Conservation (phyloP, 2,888 invertebrate species). For the Macaria notata region DNA sequence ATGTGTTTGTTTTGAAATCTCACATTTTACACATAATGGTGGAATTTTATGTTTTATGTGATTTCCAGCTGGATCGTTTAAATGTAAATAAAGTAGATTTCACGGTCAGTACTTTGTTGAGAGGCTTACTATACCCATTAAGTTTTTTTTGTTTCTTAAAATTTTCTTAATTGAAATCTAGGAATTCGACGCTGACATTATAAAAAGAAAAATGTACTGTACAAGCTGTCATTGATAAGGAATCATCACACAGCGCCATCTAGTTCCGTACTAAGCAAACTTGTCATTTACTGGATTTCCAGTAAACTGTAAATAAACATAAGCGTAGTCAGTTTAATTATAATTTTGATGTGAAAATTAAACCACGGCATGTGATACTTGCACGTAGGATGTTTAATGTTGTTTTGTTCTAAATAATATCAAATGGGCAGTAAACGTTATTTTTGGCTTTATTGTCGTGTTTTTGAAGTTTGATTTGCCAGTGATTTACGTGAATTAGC, state of each 20-base stretch:
- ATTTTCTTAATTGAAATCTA: too few species aligned
- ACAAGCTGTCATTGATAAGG: too few species aligned
- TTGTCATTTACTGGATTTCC: too few species aligned
- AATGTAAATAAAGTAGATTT: neutral
- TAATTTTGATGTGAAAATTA: conserved; percentile 15
- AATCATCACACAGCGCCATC: too few species aligned
- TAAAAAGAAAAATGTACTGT: too few species aligned
- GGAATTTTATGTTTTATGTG: conserved; percentile 6
- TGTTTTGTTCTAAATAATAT: conserved; percentile 24
- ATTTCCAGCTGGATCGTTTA: conserved; percentile 6
- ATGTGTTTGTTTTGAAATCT: conserved; percentile 7
- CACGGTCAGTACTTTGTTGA: too few species aligned
- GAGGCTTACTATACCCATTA: too few species aligned
- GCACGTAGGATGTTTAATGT: conserved; percentile 4
- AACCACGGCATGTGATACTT: conserved; percentile 6
- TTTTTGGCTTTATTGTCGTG: conserved; percentile 21
- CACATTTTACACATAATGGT: conserved; percentile 6
- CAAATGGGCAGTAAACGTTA: conserved; percentile 24
- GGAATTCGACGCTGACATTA: too few species aligned
- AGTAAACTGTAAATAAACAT: too few species aligned
- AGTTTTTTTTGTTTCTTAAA: too few species aligned
- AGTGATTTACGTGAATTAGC: neutral
- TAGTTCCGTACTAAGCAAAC: too few species aligned
- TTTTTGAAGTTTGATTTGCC: conserved; percentile 1
- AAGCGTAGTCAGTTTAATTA: neutral